Conservation (phyloP, 2,113 vertebrate genomes). For the Sus scrofa region T2T-Sscrofa CM000830.6:78898001-78898500, state of each 20-base stretch:
- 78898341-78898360: neutral
- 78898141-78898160: neutral
- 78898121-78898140: neutral
- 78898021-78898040: neutral
- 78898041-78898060: neutral
- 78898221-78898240: neutral
- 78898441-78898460: slow-evolving; percentile 3
- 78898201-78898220: neutral
- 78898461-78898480: slow-evolving; percentile 34
- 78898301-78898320: neutral
- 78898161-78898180: neutral
- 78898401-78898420: neutral
- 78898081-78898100: neutral
- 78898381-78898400: neutral
- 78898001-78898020: neutral
- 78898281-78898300: neutral
- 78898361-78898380: neutral
- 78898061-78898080: neutral
- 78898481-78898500: slow-evolving; percentile 20
- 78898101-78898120: neutral
- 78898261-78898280: neutral
- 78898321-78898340: neutral
- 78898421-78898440: neutral
- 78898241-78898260: neutral
- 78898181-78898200: neutral